phyloP scores from a whole-genome alignment of 2,113 vertebrate genomes.

The Mastomys natalensis region DNA sequence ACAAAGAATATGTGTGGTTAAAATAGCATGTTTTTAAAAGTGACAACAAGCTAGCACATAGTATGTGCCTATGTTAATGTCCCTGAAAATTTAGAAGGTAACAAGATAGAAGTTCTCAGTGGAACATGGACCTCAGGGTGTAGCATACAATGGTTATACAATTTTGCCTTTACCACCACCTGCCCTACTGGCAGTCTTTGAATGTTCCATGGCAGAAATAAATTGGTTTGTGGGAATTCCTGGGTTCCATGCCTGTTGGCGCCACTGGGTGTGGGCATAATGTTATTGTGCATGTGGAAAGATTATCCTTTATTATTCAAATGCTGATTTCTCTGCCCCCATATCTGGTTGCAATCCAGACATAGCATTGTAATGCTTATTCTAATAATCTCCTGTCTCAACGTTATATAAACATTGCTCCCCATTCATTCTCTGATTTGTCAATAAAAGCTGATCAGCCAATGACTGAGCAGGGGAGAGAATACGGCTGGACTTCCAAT shows the following conservation, averaged over 20 bases:
- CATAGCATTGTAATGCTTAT: too few species aligned
- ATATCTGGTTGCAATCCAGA: too few species aligned
- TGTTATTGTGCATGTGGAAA: too few species aligned
- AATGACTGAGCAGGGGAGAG: too few species aligned
- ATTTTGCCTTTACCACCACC: not conserved
- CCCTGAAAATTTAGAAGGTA: not conserved
- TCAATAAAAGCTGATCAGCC: too few species aligned
- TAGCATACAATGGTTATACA: not conserved
- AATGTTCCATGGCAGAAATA: not conserved
- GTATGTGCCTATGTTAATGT: not conserved
- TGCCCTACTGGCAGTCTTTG: not conserved
- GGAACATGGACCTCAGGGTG: not conserved
- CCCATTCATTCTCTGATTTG: too few species aligned
- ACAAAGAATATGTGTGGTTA: not conserved
- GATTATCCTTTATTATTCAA: too few species aligned
- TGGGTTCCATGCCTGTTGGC: not conserved
- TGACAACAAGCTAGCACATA: not conserved
- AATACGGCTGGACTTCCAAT: too few species aligned
- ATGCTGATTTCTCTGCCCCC: too few species aligned
- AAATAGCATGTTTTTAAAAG: constrained; percentile 3
- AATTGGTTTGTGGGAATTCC: not conserved
- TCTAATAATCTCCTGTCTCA: too few species aligned
- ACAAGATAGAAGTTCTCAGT: not conserved
- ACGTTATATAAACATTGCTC: too few species aligned
- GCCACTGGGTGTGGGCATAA: not conserved